phyloP scores from a whole-genome alignment of 1,140 invertebrate genomes.

The Mycetomoellerius zeteki region DNA sequence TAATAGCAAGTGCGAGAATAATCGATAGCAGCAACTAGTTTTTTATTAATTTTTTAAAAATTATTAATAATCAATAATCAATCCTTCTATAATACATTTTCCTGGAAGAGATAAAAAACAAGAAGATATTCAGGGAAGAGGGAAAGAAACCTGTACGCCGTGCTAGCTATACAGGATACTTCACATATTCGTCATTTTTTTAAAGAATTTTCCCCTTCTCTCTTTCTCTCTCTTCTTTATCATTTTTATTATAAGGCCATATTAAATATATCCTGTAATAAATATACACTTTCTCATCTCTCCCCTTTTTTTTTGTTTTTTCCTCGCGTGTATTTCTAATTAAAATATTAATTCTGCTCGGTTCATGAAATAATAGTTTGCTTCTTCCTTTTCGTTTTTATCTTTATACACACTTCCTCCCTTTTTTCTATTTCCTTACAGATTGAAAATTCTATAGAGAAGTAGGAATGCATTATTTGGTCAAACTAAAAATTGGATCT shows the following conservation, averaged over 20 bases:
- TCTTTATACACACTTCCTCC: not conserved
- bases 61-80: conserved; percentile 75
- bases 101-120: conserved; percentile 61
- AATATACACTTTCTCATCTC: conserved; percentile 67
- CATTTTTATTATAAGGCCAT: conserved; percentile 50
- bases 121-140: conserved; percentile 22
- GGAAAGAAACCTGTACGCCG: conserved; percentile 72
- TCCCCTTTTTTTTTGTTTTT: conserved; percentile 28
- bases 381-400: not conserved
- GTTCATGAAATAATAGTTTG: conserved; percentile 13
- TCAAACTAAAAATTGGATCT: conserved; percentile 14
- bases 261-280: conserved; percentile 67
- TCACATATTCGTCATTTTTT: conserved; percentile 46
- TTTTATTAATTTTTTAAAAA: too few species aligned
- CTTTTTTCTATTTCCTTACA: not conserved
- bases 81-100: conserved; percentile 79
- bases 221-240: not conserved
- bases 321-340: conserved; percentile 30
- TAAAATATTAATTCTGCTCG: conserved; percentile 32
- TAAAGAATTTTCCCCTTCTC: conserved; percentile 24
- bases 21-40: conserved; percentile 73
- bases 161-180: conserved; percentile 73
- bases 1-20: conserved; percentile 75
- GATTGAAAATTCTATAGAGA: conserved; percentile 6
- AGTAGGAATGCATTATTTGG: conserved; percentile 36